Conservation (phyloP, 2,113 vertebrate species). For the Periophthalmodon schlosseri region DNA sequence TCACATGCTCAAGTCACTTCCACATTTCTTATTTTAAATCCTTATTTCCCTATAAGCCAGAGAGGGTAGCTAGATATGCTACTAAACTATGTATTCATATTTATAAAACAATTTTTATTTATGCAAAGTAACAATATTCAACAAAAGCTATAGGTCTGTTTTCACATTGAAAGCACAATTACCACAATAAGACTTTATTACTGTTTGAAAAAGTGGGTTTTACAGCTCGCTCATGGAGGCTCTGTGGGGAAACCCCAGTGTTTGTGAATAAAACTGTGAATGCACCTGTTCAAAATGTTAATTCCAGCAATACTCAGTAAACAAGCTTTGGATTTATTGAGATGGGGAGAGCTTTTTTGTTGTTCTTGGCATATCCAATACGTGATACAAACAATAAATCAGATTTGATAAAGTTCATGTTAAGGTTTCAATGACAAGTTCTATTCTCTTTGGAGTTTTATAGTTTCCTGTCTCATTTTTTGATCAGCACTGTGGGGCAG, state of each 20-base stretch:
- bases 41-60: neutral
- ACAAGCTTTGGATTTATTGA: constrained; percentile 6
- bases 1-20: constrained; percentile 4
- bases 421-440: neutral
- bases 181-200: constrained; percentile 21
- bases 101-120: neutral
- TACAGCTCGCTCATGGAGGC: constrained; percentile 27
- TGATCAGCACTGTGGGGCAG: too few relatives aligned
- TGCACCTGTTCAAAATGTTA: constrained; percentile 36
- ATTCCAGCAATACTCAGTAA: constrained; percentile 28
- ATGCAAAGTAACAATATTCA: neutral
- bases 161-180: constrained; percentile 21
- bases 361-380: constrained; percentile 33
- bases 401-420: neutral
- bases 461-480: too few relatives aligned
- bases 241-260: constrained; percentile 34
- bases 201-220: constrained; percentile 31
- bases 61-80: neutral
- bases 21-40: constrained; percentile 5
- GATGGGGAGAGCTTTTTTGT: constrained; percentile 12
- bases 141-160: neutral
- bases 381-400: neutral
- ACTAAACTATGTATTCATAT: neutral
- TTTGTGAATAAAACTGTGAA: constrained; percentile 20
- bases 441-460: neutral